These are phyloP conservation scores for Amphipoea lucens DNA, from an alignment of 2,888 invertebrate species.

Conservation along the genomic window DNA sequence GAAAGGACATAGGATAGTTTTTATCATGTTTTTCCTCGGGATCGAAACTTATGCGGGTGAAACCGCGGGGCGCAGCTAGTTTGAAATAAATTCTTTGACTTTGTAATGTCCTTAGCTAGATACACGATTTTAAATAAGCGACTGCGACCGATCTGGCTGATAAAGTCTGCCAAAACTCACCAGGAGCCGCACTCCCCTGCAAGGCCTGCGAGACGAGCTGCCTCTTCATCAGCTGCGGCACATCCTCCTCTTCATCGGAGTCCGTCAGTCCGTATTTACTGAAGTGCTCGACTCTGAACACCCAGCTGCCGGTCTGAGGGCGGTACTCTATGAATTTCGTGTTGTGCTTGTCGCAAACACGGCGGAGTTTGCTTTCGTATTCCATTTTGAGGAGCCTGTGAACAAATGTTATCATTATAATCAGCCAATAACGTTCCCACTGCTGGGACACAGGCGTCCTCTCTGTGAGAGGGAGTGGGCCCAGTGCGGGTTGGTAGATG, in stretches of 20 bases:
- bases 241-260: slow-evolving; percentile 95
- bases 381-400: slow-evolving; percentile 93
- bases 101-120: no score
- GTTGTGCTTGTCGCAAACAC: slow-evolving; percentile 95
- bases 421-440: no score
- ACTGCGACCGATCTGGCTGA: no score
- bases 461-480: no score
- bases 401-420: not conserved
- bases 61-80: no score
- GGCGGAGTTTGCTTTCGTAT: slow-evolving; percentile 95
- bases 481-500: no score
- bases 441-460: no score
- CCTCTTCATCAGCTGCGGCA: slow-evolving; percentile 79
- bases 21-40: no score
- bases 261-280: slow-evolving; percentile 97
- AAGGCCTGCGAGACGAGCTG: slow-evolving; percentile 75
- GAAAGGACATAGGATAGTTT: no score
- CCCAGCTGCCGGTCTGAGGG: slow-evolving; percentile 99
- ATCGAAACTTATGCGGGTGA: no score
- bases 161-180: slow-evolving; percentile 60
- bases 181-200: slow-evolving; percentile 75
- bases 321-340: slow-evolving; percentile 98
- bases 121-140: no score
- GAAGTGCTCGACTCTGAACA: slow-evolving; percentile 98
- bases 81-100: no score